Evolutionary conservation across 2,888 invertebrate species (phyloP).

Genomic region (Kryphioiulus occultus): DNA sequence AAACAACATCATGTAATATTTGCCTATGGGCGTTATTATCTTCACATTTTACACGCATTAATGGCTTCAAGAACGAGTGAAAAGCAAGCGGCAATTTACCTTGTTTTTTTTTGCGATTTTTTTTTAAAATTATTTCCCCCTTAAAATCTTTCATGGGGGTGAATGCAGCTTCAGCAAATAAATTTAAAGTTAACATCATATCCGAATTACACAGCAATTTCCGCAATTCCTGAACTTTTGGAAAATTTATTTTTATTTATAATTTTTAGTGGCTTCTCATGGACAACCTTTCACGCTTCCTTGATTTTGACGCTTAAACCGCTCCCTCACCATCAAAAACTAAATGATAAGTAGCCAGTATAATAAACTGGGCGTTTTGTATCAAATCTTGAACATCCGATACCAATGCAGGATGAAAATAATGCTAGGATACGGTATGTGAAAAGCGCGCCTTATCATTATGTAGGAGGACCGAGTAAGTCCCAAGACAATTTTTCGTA

Average conservation of each 20-base stretch:
- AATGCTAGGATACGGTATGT: not conserved
- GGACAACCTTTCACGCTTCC: not conserved
- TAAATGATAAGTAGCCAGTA: not conserved
- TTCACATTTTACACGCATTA: not conserved
- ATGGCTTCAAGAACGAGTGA: not conserved
- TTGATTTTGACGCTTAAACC: not conserved
- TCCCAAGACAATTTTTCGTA: not conserved
- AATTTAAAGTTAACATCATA: not conserved
- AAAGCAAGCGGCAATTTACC: constrained; percentile 2
- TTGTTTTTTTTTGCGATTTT: not conserved
- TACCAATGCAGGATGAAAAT: not conserved
- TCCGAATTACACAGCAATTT: not conserved
- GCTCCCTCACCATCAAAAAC: not conserved
- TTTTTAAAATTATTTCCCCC: not conserved
- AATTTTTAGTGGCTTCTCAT: not conserved
- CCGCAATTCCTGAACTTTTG: not conserved
- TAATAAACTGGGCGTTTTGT: not conserved
- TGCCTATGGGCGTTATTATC: constrained; percentile 17
- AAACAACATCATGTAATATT: constrained; percentile 3
- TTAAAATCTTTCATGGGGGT: not conserved
- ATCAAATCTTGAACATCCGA: not conserved
- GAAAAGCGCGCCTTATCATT: not conserved
- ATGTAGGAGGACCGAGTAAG: not conserved
- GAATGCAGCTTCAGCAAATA: not conserved
- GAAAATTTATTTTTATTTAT: too few species aligned